Evolutionary conservation across 2,797 vertebrate species (phyloP), one percentile per base, ranked within the genome.

Genomic region (Anisognathus igniventris): DNA sequence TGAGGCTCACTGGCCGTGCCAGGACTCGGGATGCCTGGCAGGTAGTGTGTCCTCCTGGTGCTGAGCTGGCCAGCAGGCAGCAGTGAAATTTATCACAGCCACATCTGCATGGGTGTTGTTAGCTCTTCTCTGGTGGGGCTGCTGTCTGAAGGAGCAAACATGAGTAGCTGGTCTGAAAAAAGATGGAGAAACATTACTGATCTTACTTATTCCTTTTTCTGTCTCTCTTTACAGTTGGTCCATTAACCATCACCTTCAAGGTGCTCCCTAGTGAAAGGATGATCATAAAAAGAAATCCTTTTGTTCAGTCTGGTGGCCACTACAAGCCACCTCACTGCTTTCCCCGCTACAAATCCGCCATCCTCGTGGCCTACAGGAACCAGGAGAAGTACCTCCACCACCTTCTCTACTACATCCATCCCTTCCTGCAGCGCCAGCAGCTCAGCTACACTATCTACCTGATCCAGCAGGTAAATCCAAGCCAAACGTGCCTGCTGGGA

Each of bases 381-480:
- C 94, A 96, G 60, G 94, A 97, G 92, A 81, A 88, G 33, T 85
- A 96, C 65, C 96, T 98, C 12, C 97, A 14, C 20, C 95, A 96
- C 7, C 92, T 98, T 17, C 97, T 98, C 18, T 98, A 98, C 88
- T 97, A 98, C 7, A 92, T 98, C 37, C 97, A 98, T 79, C 98
- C 98, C 14, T 97, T 98, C 90, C 82, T 98, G 74, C 98, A 98
- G 86, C 96, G 97, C 40, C 97, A 98, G 86, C 98, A 98, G 96
- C 97, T 98, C 86, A 94, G 86, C 51, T 98, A 98, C 82, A 89
- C 93, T 4, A 94, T 98, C 88, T 98, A 97, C 68, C 87, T 98
- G 86, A 97, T 98, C 76, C 95, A 98, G 81, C 98, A 98, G 97
- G 98, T 98, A 96, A 94, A 71, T 23, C 25, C 35, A 57, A 78